These are phyloP conservation scores for Xiphydria camelus DNA, from an alignment of 2,888 invertebrate genomes.

Conservation along the genomic window DNA sequence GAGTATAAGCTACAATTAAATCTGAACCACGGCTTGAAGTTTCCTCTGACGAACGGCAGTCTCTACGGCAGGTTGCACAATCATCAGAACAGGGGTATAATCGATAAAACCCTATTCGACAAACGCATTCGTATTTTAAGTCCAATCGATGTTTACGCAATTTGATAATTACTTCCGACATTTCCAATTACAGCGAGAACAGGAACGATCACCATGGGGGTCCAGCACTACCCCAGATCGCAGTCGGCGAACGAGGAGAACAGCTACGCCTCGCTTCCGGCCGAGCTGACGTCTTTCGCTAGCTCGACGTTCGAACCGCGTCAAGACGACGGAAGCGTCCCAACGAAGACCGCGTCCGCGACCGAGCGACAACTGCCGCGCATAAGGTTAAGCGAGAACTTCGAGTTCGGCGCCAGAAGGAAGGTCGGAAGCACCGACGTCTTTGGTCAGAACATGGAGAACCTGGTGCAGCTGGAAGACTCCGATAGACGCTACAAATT, in stretches of 20 bases:
- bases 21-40: conserved; percentile 60
- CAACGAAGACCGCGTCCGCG: background rate
- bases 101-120: too few species aligned
- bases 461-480: conserved; percentile 51
- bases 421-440: conserved; percentile 52
- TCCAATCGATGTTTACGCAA: too few species aligned
- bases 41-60: conserved; percentile 65
- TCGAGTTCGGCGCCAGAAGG: conserved; percentile 39
- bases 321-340: conserved; percentile 10
- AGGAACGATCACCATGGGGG: conserved; percentile 48
- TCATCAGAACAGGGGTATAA: conserved; percentile 50
- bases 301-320: conserved; percentile 49
- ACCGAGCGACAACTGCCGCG: conserved; percentile 6
- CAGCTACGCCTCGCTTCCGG: conserved; percentile 44
- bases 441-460: conserved; percentile 52
- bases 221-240: conserved; percentile 44
- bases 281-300: conserved; percentile 46
- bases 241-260: conserved; percentile 42
- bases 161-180: too few species aligned
- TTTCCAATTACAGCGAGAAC: conserved; percentile 34
- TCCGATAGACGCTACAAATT: conserved; percentile 41
- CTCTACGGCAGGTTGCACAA: conserved; percentile 63
- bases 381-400: conserved; percentile 38
- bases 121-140: too few species aligned
- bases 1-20: conserved; percentile 55